Conservation (phyloP, 2,888 invertebrate species). For the Dryobotodes eremita region DNA sequence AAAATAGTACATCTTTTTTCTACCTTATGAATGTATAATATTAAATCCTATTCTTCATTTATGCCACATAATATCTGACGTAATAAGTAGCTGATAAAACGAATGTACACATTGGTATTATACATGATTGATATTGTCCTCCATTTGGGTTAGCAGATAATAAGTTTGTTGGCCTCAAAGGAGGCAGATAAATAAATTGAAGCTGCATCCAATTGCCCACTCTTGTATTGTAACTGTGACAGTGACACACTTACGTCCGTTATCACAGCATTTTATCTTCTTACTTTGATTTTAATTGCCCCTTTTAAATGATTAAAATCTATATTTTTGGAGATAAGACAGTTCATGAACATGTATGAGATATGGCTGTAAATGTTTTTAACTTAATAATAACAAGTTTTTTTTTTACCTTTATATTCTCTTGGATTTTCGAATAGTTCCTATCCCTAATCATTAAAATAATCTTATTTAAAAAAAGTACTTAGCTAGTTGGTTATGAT, state of each 20-base stretch:
- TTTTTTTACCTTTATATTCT: neutral
- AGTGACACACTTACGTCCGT: constrained; percentile 31
- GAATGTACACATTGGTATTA: constrained; percentile 3
- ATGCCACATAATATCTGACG: neutral
- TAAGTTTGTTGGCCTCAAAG: constrained; percentile 62
- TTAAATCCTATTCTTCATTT: constrained; percentile 1
- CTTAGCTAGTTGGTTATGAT: neutral
- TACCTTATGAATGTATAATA: neutral
- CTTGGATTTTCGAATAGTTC: neutral
- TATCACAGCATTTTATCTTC: constrained; percentile 30
- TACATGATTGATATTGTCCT: constrained; percentile 37
- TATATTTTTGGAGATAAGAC: constrained; percentile 19
- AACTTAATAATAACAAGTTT: neutral
- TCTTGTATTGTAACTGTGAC: constrained; percentile 2
- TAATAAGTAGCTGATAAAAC: constrained; percentile 25
- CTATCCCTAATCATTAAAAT: neutral
- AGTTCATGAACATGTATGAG: neutral
- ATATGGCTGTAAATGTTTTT: neutral
- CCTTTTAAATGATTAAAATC: constrained; percentile 41
- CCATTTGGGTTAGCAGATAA: constrained; percentile 58
- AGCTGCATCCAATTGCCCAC: constrained; percentile 32
- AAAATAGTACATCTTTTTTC: constrained; percentile 2
- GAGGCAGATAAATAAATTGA: constrained; percentile 34
- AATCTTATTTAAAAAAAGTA: neutral
- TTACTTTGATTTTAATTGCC: constrained; percentile 51